Conservation (phyloP, 2,888 invertebrate species). For the Bruchidius siliquastri region DNA sequence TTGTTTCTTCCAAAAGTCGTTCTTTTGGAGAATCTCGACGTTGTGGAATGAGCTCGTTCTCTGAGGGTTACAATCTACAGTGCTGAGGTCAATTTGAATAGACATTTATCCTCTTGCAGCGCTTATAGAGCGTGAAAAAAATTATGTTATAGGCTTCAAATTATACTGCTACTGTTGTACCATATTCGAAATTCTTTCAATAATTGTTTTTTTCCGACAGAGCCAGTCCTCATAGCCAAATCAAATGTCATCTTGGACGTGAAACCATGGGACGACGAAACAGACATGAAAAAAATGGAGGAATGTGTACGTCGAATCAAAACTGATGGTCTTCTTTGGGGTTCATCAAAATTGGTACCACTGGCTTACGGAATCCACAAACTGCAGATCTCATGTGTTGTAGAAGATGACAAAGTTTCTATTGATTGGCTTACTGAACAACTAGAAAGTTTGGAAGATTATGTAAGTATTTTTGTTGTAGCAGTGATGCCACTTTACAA, state of each 20-base stretch:
- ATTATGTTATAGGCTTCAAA: too few relatives aligned
- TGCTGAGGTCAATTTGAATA: too few relatives aligned
- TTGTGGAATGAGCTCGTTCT: too few relatives aligned
- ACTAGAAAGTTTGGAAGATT: constrained; percentile 79
- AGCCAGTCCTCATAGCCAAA: constrained; percentile 87
- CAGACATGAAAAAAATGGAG: constrained; percentile 86
- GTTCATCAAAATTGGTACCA: constrained; percentile 85
- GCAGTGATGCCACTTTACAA: background rate
- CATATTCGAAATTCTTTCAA: background rate
- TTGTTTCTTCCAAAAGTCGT: too few relatives aligned
- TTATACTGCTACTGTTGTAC: too few relatives aligned
- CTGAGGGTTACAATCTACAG: too few relatives aligned
- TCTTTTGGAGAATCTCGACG: too few relatives aligned
- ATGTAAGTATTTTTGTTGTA: constrained; percentile 51
- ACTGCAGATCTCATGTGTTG: constrained; percentile 85
- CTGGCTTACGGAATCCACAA: constrained; percentile 91
- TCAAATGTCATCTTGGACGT: constrained; percentile 91
- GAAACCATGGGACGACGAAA: constrained; percentile 92
- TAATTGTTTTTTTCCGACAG: constrained; percentile 41
- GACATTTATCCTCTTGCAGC: too few relatives aligned
- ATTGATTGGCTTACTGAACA: constrained; percentile 83
- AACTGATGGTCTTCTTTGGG: constrained; percentile 90
- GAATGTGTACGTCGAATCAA: constrained; percentile 68
- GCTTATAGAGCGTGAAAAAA: too few relatives aligned
- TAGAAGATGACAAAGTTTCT: constrained; percentile 95